Base-by-base conservation (phyloP, 1,140 invertebrate genomes). In the Drosophila oshimai region DNA sequence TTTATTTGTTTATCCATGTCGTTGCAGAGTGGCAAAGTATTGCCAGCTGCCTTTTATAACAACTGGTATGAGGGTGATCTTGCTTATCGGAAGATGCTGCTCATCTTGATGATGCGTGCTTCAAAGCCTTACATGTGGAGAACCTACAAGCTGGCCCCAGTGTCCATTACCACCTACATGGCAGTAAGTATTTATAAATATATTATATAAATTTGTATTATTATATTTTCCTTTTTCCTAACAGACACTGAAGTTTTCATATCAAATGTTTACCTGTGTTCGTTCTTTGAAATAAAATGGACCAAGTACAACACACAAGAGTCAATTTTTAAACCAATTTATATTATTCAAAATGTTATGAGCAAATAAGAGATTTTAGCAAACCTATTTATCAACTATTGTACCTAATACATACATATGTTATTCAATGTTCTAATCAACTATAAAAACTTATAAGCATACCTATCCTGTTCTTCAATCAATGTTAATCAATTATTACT, bases 21-120 rank as follows among this genome's bases (percentile, higher is more conserved):
- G 6, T 20, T n/a, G n/a, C 2, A 89, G 86, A 89, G 77, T 18
- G 68, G 55, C n/a, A 79, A 83, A 51, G 13, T 89, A 10, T 4
- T 76, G 39, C 46, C 58, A 0, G 87, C 87, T 3, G 80, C 87
- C 3, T 87, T 89, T 12, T 76, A 83, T 33, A 79, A 72, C 7
- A 89, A 89, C n/a, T 89, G 87, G 87, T 87, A 89, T 47, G 87
- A 89, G 3, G 87, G 87, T 0, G 53, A 80, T 45, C 31, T 68
- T 4, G 50, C 22, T 4, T 87, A 87, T 57, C 44, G 87, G 4
- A 83, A 70, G 26, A 83, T 83, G 78, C 31, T 89, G 26, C 33
- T 89, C 0, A 74, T 89, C 26, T 64, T 89, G 4, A 84, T 89
- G 13, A 79, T 87, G 65, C 58, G 74, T 7, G 61, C 77, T 1